Evolutionary conservation across 37 sponge, comb jelly and placozoan genomes (phyloP), one percentile per base, ranked within the genome.

Genomic region (Spongilla lacustris): DNA sequence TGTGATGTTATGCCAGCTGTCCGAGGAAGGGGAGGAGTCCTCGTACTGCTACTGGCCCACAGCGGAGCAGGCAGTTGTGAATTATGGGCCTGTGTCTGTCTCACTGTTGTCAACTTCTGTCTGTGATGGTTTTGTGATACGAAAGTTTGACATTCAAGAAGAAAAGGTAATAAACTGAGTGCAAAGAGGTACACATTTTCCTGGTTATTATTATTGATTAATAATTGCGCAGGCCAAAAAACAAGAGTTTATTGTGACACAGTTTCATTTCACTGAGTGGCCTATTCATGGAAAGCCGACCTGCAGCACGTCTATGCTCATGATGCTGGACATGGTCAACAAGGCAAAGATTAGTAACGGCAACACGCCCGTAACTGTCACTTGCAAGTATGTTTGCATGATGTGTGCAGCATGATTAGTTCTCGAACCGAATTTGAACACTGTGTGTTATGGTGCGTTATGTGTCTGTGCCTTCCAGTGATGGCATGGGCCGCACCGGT

Each of bases 331-430:
- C 67, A 48, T 84, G 75, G 31, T 91, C 30, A 84, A 78, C 24
- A 88, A 87, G 69, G 25, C 67, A 4, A 92, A 94, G 75, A 73
- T 79, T 71, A 87, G 27, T 73, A 86, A 90, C 70, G 94, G 86
- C 23, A 95, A 95, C 74, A 71, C 83, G 67, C 71, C 88, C 50
- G 92, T 95, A 81, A 93, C 93, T 48, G 91, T 95, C 48, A 71
- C 84, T 71, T 95, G 96, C 96, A 90, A 90, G 96, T 95, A 38
- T 58, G 58, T 14, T 10, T 19, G 11, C 4, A 19, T 14, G 19
- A 58, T 58, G 58, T 58, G 58, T 19, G 58, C 58, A 58, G 46
- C 46, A 46, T n/a, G n/a, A n/a, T n/a, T n/a, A n/a, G n/a, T n/a
- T n/a, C n/a, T n/a, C n/a, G n/a, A n/a, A n/a, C n/a, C n/a, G n/a